Evolutionary conservation across 2,797 vertebrate species (phyloP).

Genomic region (Onychomys leucogaster): DNA sequence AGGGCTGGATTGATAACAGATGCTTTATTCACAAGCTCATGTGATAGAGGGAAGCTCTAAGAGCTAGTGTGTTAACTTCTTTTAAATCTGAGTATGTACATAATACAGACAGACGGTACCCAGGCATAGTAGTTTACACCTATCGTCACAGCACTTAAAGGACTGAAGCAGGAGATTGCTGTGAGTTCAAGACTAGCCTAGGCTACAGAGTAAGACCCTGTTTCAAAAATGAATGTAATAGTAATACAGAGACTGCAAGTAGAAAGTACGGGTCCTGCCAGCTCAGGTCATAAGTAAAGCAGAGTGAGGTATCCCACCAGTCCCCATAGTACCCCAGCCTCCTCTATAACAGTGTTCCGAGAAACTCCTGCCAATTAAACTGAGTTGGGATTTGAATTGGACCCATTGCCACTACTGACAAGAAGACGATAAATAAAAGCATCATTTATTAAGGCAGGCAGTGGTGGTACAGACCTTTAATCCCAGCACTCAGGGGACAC

Average conservation of each 20-base stretch:
- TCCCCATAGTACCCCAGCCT: background rate
- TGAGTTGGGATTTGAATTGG: background rate
- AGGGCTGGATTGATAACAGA: background rate
- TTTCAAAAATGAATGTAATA: background rate
- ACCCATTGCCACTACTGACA: background rate
- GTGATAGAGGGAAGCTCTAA: background rate
- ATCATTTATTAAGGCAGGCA: background rate
- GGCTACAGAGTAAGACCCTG: background rate
- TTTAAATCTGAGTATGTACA: slow-evolving; percentile 14
- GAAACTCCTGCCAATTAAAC: background rate
- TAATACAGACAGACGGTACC: background rate
- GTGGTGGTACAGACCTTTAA: background rate
- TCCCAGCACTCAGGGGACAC: background rate
- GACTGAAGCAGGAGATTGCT: background rate
- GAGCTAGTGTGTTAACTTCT: background rate
- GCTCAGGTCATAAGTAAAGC: background rate
- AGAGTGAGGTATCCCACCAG: background rate
- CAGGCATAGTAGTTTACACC: background rate
- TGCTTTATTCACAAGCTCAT: background rate
- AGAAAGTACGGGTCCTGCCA: background rate
- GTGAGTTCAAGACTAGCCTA: background rate
- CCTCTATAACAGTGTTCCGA: background rate
- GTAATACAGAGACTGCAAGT: background rate
- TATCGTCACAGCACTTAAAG: background rate
- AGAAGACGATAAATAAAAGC: background rate